A percentile compares a stretch with the other conserved stretches of the same genome.
Evolutionary conservation across 2,113 vertebrate species (phyloP).

Genomic region (Caracal caracal): DNA sequence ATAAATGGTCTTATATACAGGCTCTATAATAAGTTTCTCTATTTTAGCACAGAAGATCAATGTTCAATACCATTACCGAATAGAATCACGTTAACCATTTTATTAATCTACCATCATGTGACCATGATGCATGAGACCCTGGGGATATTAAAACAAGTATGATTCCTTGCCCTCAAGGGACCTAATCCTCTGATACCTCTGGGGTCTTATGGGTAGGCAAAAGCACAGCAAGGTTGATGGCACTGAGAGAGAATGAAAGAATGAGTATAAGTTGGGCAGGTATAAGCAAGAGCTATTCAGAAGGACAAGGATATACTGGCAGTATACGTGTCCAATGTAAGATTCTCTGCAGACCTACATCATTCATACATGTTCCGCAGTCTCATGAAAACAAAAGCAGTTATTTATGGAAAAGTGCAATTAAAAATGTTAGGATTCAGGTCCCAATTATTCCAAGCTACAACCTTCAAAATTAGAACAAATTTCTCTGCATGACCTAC

Average conservation of each 20-base stretch:
- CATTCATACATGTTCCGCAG: neutral
- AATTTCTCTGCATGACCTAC: neutral
- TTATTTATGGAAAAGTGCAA: neutral
- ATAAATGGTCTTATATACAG: neutral
- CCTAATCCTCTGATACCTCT: neutral
- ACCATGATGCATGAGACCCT: neutral
- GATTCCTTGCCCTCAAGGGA: neutral
- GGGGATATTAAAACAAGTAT: neutral
- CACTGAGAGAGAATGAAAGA: neutral
- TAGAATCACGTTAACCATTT: neutral
- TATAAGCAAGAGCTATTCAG: neutral
- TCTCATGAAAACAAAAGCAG: neutral
- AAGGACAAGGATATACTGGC: neutral
- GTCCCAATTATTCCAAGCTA: neutral
- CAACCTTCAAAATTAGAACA: neutral
- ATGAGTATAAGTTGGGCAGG: neutral
- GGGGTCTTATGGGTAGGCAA: neutral
- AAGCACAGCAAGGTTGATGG: neutral
- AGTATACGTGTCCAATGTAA: neutral
- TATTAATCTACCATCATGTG: neutral
- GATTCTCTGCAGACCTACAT: neutral
- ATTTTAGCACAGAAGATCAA: slow-evolving; percentile 7
- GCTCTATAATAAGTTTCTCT: neutral
- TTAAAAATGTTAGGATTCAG: neutral
- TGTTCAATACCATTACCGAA: neutral